Evolutionary conservation across 2,113 vertebrate genomes (phyloP), one percentile per base, ranked within the genome.

Genomic region (Rhinoderma darwinii): DNA sequence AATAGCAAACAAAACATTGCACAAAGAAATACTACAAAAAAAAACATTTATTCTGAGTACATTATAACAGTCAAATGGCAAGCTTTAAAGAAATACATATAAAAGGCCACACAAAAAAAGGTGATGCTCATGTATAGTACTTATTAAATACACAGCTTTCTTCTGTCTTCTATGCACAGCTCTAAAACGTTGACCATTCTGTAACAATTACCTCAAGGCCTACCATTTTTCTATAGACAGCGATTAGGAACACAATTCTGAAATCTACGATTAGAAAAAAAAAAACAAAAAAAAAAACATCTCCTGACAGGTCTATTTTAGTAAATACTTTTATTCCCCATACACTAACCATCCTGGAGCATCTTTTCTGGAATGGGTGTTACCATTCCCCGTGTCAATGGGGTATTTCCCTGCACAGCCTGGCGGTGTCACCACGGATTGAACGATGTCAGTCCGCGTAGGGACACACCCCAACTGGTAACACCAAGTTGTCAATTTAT

Each of bases 31-130:
- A 2, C 47, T 17, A 22, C 54, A 51, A 47, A 47, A 75, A 0
- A 11, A 30, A 27, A 75, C 72, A 75, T 75, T 44, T 75, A 75
- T 75, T 82, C 66, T 54, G 75, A 54, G 75, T 37, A 66, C 79
- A 82, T 66, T 10, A 9, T 63, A 66, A 82, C 37, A 82, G 41
- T 12, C 35, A 59, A 61, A 43, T 63, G 78, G 39, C 78, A 61
- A 63, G 39, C 47, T 82, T 61, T 44, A 63, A 43, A 81, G 18
- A 5, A 78, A 41, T 30, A 77, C 8, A 20, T 50, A 59, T 20
- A 61, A 61, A n/a, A 81, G n/a, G 1, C 39, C 32, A 61, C 54
- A 61, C 22, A 66, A 43, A 43, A 43, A 43, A n/a, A 63, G 15
- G 56, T 30, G n/a, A 41, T 43, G 43, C 32, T 18, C 25, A 81